These are phyloP conservation scores for Rousettus leschenaultii DNA, from an alignment of 2,113 vertebrate genomes.

Conservation along the genomic window DNA sequence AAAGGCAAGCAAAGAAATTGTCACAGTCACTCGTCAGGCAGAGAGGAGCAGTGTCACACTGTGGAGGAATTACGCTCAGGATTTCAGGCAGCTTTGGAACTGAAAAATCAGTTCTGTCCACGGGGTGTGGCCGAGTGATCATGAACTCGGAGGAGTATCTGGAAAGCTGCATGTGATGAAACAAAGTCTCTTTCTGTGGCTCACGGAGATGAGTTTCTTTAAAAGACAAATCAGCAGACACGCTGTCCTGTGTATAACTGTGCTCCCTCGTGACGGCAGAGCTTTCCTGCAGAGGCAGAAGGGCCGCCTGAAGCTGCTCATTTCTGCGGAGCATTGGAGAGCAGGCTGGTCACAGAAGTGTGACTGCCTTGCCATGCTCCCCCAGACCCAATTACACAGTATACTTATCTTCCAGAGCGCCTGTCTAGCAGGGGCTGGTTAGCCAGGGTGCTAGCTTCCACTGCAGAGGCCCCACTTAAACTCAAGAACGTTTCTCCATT, in stretches of 20 bases:
- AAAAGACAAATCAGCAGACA: neutral
- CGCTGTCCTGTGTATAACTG: neutral
- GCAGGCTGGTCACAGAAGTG: neutral
- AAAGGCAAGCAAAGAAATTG: constrained; percentile 16
- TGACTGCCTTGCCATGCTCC: neutral
- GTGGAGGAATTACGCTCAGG: neutral
- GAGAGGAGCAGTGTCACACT: neutral
- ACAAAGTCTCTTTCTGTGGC: neutral
- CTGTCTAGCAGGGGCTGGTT: too few species aligned
- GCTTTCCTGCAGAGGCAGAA: neutral
- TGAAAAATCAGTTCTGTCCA: neutral
- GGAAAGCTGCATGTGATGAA: neutral
- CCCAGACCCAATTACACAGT: neutral
- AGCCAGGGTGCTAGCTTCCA: neutral
- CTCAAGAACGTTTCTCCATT: neutral
- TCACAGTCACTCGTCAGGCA: rapidly evolving
- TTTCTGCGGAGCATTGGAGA: neutral
- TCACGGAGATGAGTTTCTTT: neutral
- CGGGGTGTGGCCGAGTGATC: neutral
- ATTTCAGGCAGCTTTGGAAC: neutral
- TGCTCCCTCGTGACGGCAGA: neutral
- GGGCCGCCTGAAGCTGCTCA: neutral
- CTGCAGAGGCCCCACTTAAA: neutral
- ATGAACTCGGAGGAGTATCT: neutral
- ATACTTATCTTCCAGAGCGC: neutral